Evolutionary conservation across 2,113 vertebrate genomes (phyloP), one percentile per base, ranked within the genome.

Genomic region (Heptranchias perlo): DNA sequence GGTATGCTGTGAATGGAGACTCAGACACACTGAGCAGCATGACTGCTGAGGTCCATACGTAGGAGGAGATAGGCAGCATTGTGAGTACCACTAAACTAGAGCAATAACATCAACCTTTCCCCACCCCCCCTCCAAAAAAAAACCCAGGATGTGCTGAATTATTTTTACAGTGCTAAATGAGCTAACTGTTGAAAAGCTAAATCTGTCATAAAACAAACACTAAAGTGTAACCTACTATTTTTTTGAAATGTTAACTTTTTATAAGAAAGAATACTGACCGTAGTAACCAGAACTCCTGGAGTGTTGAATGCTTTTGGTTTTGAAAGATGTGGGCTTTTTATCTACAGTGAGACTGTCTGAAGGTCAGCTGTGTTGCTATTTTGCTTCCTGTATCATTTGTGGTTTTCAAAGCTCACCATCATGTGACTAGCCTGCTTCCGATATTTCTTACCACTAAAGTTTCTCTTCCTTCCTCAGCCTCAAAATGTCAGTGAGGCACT

Each of bases 301-400:
- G 89, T 44, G 78, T 61, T 64, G 58, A 62, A 62, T 64, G 89
- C 35, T 62, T 93, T n/a, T 93, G 35, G 18, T 39, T 93, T 28
- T 91, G 16, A 47, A 93, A 61, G 58, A 64, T 93, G 89, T 89
- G 49, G 23, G 89, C 58, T 62, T 39, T 93, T 62, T 93, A 93
- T 64, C n/a, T 39, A 23, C 58, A 62, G 35, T 93, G 89, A 93
- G 58, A 64, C 58, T 93, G 58, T 35, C 87, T 35, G 87, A n/a
- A 93, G 89, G 89, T 93, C 89, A 93, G 89, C 58, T 93, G 89
- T 93, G 58, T 62, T 93, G 89, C n/a, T 62, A 62, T 93, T 82
- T 82, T 82, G 78, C 89, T 93, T 62, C 89, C n/a, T 93, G 89
- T 93, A 62, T 64, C 58, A 93, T 93, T 93, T 93, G 58, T 62